Conservation (phyloP, 1,140 invertebrate species). For the Streblospio benedicti region DNA sequence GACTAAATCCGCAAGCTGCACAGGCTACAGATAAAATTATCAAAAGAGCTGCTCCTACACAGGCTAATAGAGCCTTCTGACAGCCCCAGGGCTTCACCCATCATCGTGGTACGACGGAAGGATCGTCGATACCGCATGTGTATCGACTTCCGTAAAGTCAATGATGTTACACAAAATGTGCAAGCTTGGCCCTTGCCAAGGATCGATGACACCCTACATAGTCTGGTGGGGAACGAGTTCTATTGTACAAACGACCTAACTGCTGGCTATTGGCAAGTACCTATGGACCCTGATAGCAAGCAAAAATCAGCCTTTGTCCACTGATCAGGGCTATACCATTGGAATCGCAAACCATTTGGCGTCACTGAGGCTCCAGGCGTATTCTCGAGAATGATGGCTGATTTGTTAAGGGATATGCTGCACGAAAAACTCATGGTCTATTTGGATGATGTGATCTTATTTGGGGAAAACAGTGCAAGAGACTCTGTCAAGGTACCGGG, state of each 20-base stretch:
- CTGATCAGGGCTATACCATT: not conserved
- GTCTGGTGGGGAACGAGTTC: not conserved
- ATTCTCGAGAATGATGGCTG: slow-evolving; percentile 1
- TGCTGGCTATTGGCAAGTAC: slow-evolving; percentile 3
- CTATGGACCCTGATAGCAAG: not conserved
- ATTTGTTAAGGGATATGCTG: not conserved
- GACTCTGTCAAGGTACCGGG: slow-evolving; percentile 38
- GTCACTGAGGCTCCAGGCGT: not conserved
- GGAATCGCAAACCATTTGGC: not conserved
- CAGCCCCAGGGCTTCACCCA: too few relatives aligned
- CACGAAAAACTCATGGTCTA: not conserved
- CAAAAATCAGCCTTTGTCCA: slow-evolving; percentile 2
- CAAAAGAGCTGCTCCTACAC: too few relatives aligned
- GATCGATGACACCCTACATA: slow-evolving; percentile 27
- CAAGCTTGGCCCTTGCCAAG: slow-evolving; percentile 27
- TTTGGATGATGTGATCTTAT: slow-evolving; percentile 9
- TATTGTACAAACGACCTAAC: not conserved
- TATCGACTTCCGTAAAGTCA: too few relatives aligned
- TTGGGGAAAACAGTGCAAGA: slow-evolving; percentile 32
- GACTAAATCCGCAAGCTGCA: too few relatives aligned
- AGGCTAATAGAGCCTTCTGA: too few relatives aligned
- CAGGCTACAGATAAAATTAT: too few relatives aligned
- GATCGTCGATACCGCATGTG: too few relatives aligned
- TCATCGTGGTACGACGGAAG: too few relatives aligned
- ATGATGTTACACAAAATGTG: slow-evolving; percentile 22